Evolutionary conservation across 1,140 invertebrate genomes (phyloP).

Genomic region (Batillaria attramentaria): DNA sequence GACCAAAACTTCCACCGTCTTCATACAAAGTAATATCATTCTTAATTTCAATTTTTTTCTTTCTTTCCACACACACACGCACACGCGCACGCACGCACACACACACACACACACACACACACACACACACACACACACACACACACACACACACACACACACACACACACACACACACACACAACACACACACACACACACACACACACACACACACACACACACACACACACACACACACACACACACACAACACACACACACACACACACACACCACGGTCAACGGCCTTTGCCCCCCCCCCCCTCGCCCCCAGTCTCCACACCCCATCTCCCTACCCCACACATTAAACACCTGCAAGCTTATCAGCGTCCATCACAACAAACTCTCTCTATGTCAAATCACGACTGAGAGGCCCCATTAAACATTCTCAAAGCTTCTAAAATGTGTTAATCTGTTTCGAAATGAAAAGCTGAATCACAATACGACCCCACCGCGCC

Average conservation of each 20-base stretch:
- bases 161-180: neutral
- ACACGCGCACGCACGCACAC: conserved; percentile 9
- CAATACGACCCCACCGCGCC: neutral
- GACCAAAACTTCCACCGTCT: too few species aligned
- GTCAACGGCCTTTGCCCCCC: neutral
- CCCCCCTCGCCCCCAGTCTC: neutral
- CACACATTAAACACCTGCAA: neutral
- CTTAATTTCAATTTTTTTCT: too few species aligned
- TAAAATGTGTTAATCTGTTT: conserved; percentile 10
- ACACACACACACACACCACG: neutral
- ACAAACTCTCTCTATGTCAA: neutral
- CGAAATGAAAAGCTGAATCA: neutral
- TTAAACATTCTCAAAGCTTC: neutral
- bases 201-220: neutral
- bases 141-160: neutral
- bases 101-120: neutral
- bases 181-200: neutral
- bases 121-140: neutral
- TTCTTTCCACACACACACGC: neutral
- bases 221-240: conserved; percentile 4
- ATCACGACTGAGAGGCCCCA: neutral
- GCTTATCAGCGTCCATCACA: neutral
- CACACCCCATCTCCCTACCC: neutral
- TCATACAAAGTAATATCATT: too few species aligned
- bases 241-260: neutral